These are phyloP conservation scores for Antennarius striatus DNA, from an alignment of 2,113 vertebrate genomes.

Conservation along the genomic window DNA sequence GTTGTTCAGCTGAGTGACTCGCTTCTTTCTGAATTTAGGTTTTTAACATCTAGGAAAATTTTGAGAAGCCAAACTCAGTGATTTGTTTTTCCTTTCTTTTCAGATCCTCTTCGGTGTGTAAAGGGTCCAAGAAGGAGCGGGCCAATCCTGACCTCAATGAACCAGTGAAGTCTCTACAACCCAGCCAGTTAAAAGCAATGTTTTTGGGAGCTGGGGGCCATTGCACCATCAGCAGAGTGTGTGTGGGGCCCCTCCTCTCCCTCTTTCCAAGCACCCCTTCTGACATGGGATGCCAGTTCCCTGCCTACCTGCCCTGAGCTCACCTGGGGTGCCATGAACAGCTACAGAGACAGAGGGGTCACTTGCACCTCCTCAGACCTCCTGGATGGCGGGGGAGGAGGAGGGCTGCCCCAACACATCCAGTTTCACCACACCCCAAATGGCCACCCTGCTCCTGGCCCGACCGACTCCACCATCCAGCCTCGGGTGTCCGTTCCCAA, in stretches of 20 bases:
- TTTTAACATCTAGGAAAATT: constrained; percentile 14
- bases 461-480: constrained; percentile 60
- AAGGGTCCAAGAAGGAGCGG: constrained; percentile 5
- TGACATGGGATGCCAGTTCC: constrained; percentile 74
- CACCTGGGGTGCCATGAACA: constrained; percentile 83
- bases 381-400: constrained; percentile 72
- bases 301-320: constrained; percentile 68
- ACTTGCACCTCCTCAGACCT: constrained; percentile 82
- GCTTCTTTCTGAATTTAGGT: constrained; percentile 19
- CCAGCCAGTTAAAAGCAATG: constrained; percentile 67
- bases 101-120: constrained; percentile 32
- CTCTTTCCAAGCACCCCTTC: constrained; percentile 59
- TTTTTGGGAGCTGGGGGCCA: constrained; percentile 62
- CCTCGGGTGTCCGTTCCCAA: constrained; percentile 84
- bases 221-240: constrained; percentile 51
- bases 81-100: background rate
- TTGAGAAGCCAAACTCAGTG: constrained; percentile 16
- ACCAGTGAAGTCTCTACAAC: constrained; percentile 34
- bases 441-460: constrained; percentile 66
- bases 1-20: constrained; percentile 36
- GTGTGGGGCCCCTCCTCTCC: constrained; percentile 62
- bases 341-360: constrained; percentile 85
- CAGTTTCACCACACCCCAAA: constrained; percentile 76
- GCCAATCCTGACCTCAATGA: constrained; percentile 39
- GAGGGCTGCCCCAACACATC: constrained; percentile 64